Evolutionary conservation across 2,888 invertebrate genomes (phyloP).

Genomic region (Gari tellinella): DNA sequence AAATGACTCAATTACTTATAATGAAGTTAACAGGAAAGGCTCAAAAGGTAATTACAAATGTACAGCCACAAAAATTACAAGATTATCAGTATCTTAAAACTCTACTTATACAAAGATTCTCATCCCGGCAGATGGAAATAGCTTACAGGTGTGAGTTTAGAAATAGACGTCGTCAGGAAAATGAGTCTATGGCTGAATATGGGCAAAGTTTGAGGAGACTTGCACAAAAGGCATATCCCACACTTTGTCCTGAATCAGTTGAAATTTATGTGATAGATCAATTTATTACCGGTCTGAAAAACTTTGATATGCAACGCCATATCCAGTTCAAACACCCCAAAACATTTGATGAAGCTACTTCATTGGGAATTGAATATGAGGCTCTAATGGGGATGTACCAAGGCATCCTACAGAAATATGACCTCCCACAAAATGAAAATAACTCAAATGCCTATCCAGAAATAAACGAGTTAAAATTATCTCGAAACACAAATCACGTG

Average conservation of each 20-base stretch:
- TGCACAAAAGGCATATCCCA: conserved; percentile 26
- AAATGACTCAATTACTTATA: neutral
- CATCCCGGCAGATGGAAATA: neutral
- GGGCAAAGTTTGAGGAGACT: conserved; percentile 27
- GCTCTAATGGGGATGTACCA: conserved; percentile 4
- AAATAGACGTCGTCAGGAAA: neutral
- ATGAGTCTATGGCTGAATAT: conserved; percentile 8
- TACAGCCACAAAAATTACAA: neutral
- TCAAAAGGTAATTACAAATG: neutral
- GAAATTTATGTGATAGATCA: conserved; percentile 28
- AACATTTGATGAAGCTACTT: conserved; percentile 18
- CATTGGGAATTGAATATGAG: conserved; percentile 27
- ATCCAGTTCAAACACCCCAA: conserved; percentile 31
- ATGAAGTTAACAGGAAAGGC: conserved; percentile 2
- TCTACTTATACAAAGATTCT: neutral
- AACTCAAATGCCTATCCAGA: neutral
- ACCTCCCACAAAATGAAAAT: too few species aligned
- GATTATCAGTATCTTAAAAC: neutral
- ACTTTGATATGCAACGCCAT: conserved; percentile 27
- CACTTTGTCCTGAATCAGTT: neutral
- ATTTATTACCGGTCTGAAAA: conserved; percentile 26
- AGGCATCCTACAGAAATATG: too few species aligned
- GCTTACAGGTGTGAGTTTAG: neutral
- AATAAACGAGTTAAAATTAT: neutral
- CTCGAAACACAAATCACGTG: too few species aligned